Evolutionary conservation across 1,140 invertebrate species (phyloP), one percentile per base, ranked within the genome.

Genomic region (Calosoma granatense): DNA sequence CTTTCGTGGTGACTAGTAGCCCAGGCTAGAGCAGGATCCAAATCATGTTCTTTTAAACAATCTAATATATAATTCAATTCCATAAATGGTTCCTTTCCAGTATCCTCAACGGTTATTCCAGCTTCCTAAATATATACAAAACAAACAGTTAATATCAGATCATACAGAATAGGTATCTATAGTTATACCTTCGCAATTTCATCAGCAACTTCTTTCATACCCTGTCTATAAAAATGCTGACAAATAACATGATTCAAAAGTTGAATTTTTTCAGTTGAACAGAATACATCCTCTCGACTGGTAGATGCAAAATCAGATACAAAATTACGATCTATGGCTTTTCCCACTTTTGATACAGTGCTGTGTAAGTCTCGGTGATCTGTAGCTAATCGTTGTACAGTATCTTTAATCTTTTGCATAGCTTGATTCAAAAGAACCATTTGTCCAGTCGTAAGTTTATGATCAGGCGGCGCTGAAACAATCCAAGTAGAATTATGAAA

Each of bases 251-350:
- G 86, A 75, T 97, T 96, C 41, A 98, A 75, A 14, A 94, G 76
- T 60, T 86, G 81, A 26, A 84, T 78, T 66, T 93, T 93, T 43
- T 88, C 83, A 20, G 85, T 73, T 20, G 83, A 82, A 51, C 85
- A 83, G 70, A 97, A 92, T 0, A 88, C 84, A 70, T 94, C 88
- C 55, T 93, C 90, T 61, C 88, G 83, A 47, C 86, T 87, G 6
- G 92, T 90, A 2, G 90, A 87, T 11, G 88, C 85, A 78, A 94
- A 96, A 70, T 97, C 93, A 0, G 88, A 81, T 51, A 90, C 87
- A 69, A 97, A 97, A 76, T 94, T 95, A 65, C 92, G 85, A 68
- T 98, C 95, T 63, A 98, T 94, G 0, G 90, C 87, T 77, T 97
- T 97, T 15, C 95, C 95, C 23, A 97, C 92, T 81, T 94, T 94